Evolutionary conservation across 2,797 vertebrate genomes (phyloP).

Genomic region (Cyclopterus lumpus): DNA sequence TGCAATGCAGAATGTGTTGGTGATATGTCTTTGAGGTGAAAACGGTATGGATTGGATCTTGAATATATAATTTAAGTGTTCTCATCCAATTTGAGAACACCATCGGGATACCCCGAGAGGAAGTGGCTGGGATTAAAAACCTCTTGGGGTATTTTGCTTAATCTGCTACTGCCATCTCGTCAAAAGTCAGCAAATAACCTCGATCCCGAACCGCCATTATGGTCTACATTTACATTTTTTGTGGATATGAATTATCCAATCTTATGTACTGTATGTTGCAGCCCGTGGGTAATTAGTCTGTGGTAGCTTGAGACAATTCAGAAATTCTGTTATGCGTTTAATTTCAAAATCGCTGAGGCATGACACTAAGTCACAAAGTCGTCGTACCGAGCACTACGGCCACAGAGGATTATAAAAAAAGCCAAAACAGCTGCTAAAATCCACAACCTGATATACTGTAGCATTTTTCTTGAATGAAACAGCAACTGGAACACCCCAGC

Average conservation of each 20-base stretch:
- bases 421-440: conserved; percentile 45
- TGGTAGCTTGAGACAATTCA: conserved; percentile 45
- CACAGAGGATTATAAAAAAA: conserved; percentile 49
- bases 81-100: not conserved
- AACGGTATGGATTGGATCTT: no score
- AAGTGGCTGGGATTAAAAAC: not conserved
- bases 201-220: conserved; percentile 4
- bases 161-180: not conserved
- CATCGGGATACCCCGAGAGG: not conserved
- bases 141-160: not conserved
- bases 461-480: conserved; percentile 31
- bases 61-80: no score
- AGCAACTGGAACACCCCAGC: conserved; percentile 22
- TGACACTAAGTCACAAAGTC: conserved; percentile 46
- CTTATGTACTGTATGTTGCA: conserved; percentile 19
- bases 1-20: not conserved
- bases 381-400: conserved; percentile 47
- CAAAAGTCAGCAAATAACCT: conserved; percentile 33
- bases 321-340: conserved; percentile 44
- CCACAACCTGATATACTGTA: conserved; percentile 47
- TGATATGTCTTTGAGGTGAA: not conserved
- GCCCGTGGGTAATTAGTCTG: conserved; percentile 10
- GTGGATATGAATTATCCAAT: conserved; percentile 26
- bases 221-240: conserved; percentile 15
- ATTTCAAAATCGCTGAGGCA: conserved; percentile 58